A percentile compares a stretch with the other conserved stretches of the same genome.
Evolutionary conservation across 1,140 invertebrate species (phyloP).

Genomic region (Panulirus ornatus): DNA sequence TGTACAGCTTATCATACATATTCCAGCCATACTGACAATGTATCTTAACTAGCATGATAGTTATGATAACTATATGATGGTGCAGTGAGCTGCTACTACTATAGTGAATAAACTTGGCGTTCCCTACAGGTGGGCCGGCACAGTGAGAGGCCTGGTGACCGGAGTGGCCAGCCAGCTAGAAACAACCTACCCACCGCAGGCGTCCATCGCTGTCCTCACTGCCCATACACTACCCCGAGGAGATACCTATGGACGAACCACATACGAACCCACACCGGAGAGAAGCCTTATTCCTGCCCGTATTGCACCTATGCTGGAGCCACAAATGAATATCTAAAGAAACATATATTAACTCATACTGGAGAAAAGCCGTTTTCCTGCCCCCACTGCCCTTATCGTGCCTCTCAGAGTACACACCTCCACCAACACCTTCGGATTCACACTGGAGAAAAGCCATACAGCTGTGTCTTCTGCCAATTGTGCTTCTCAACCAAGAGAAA

Average conservation of each 20-base stretch:
- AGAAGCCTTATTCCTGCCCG: slow-evolving; percentile 9
- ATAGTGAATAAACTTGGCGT: not conserved
- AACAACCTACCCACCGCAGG: not conserved
- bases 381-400: not conserved
- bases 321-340: not conserved
- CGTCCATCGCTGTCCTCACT: not conserved
- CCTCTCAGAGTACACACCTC: not conserved
- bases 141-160: not conserved
- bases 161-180: not conserved
- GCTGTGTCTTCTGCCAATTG: not conserved
- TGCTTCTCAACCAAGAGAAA: not conserved
- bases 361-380: slow-evolving; percentile 14
- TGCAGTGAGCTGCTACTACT: not conserved
- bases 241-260: not conserved
- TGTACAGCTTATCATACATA: too few species aligned
- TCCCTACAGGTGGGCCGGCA: not conserved
- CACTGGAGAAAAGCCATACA: slow-evolving; percentile 1
- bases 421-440: not conserved
- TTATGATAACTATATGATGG: not conserved
- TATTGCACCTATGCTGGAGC: not conserved
- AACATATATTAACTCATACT: slow-evolving; percentile 6
- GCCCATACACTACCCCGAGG: slow-evolving; percentile 7
- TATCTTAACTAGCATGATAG: not conserved
- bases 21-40: too few species aligned
- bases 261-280: slow-evolving; percentile 3